Evolutionary conservation across 2,888 invertebrate species (phyloP).

Genomic region (Coremacera marginata): DNA sequence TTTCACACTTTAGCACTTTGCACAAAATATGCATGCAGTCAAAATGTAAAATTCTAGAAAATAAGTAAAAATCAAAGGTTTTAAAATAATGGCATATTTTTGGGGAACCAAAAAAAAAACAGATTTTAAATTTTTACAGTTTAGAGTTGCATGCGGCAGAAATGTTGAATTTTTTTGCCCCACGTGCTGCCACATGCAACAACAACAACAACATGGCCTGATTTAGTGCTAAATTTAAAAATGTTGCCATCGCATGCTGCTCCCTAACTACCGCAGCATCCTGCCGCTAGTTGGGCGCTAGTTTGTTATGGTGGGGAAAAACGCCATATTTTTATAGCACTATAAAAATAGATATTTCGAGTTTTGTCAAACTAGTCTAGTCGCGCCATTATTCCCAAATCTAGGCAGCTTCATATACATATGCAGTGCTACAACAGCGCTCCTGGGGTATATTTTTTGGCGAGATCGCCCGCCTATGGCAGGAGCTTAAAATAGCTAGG

Average conservation of each 20-base stretch:
- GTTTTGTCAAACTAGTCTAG: not conserved
- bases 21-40: constrained; percentile 2
- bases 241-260: constrained; percentile 6
- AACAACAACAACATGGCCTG: constrained; percentile 28
- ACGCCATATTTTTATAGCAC: too few species aligned
- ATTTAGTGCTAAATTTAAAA: constrained; percentile 38
- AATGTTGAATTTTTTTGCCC: not conserved
- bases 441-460: constrained; percentile 26
- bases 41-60: not conserved
- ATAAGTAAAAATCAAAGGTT: not conserved
- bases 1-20: constrained; percentile 14
- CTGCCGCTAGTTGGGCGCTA: not conserved
- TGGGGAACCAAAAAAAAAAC: not conserved
- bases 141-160: not conserved
- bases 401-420: constrained; percentile 4
- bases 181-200: not conserved
- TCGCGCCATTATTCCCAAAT: constrained; percentile 10
- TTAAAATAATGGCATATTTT: not conserved
- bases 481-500: constrained; percentile 19
- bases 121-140: not conserved
- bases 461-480: not conserved
- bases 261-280: not conserved
- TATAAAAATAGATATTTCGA: too few species aligned
- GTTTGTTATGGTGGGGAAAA: not conserved
- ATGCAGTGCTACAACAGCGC: not conserved